Conservation (phyloP, 2,797 vertebrate genomes). For the Gambusia yucatana region DNA sequence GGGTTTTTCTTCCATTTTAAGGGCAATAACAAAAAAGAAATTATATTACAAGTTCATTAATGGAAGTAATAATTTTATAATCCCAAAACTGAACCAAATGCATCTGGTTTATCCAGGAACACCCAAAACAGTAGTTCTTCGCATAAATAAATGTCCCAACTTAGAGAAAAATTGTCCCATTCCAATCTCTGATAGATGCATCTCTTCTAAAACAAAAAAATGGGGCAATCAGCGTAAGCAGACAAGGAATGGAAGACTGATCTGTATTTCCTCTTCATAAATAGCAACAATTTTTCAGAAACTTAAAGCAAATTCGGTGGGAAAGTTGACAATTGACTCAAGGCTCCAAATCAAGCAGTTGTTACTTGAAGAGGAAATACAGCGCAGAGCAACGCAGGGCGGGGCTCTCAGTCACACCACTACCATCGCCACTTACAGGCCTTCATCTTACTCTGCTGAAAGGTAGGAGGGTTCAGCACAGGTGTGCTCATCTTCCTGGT, state of each 20-base stretch:
- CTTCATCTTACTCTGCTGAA: conserved; percentile 99
- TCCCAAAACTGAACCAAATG: not conserved
- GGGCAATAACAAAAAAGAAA: not conserved
- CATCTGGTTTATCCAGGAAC: not conserved
- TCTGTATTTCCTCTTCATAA: conserved; percentile 76
- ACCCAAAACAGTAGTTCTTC: not conserved
- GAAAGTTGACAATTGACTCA: not conserved
- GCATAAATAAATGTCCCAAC: not conserved
- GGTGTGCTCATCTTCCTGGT: conserved; percentile 98
- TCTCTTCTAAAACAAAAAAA: conserved; percentile 34
- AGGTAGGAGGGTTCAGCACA: conserved; percentile 95
- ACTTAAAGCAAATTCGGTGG: not conserved
- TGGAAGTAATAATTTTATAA: not conserved
- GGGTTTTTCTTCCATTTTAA: not conserved
- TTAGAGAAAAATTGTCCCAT: not conserved
- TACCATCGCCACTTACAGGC: conserved; percentile 93
- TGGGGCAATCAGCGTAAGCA: conserved; percentile 68
- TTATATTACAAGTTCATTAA: not conserved
- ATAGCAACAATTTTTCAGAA: not conserved
- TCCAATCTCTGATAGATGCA: not conserved
- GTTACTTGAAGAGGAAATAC: conserved; percentile 66
- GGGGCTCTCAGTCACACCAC: conserved; percentile 89
- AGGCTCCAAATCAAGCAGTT: not conserved
- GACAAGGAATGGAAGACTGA: conserved; percentile 78
- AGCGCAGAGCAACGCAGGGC: conserved; percentile 79